Percentiles rank a stretch among this genome's conserved stretches.
Conservation (phyloP, 2,888 invertebrate species). For the Caenorhabditis sulstoni region DNA sequence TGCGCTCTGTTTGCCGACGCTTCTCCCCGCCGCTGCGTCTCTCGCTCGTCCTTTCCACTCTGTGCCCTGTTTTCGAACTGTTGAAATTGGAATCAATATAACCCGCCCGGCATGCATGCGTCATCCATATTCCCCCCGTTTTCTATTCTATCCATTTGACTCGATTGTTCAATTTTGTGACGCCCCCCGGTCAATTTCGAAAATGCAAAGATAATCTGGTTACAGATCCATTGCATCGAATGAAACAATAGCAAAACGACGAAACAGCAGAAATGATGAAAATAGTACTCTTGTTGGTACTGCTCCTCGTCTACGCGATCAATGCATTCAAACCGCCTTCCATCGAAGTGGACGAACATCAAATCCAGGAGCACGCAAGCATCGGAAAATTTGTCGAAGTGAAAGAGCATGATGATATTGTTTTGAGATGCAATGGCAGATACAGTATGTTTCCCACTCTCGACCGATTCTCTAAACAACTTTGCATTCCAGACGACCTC, state of each 20-base stretch:
- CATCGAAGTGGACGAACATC: constrained; percentile 24
- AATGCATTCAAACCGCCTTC: constrained; percentile 23
- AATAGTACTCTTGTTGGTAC: background rate
- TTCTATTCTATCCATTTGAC: constrained; percentile 18
- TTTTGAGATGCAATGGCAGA: constrained; percentile 47
- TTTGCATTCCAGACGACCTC: constrained; percentile 33
- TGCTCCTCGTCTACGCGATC: constrained; percentile 10
- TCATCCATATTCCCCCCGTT: constrained; percentile 2
- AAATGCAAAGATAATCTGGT: constrained; percentile 32
- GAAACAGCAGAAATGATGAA: constrained; percentile 14
- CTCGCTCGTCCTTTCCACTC: constrained; percentile 21
- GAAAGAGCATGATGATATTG: constrained; percentile 32
- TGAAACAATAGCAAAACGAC: constrained; percentile 9
- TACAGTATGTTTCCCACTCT: constrained; percentile 17
- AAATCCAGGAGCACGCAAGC: constrained; percentile 20
- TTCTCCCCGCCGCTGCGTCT: constrained; percentile 14
- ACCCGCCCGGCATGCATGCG: constrained; percentile 34
- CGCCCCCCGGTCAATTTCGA: background rate
- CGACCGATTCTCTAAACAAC: background rate
- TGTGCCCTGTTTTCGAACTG: constrained; percentile 44
- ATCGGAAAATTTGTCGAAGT: constrained; percentile 59
- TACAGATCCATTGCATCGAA: constrained; percentile 27
- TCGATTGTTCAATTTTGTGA: constrained; percentile 19
- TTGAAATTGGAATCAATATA: constrained; percentile 10
- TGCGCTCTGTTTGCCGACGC: constrained; percentile 40